A percentile compares a stretch with the other conserved stretches of the same genome.
Conservation (phyloP, 2,888 invertebrate genomes). For the Acleris laterana region DNA sequence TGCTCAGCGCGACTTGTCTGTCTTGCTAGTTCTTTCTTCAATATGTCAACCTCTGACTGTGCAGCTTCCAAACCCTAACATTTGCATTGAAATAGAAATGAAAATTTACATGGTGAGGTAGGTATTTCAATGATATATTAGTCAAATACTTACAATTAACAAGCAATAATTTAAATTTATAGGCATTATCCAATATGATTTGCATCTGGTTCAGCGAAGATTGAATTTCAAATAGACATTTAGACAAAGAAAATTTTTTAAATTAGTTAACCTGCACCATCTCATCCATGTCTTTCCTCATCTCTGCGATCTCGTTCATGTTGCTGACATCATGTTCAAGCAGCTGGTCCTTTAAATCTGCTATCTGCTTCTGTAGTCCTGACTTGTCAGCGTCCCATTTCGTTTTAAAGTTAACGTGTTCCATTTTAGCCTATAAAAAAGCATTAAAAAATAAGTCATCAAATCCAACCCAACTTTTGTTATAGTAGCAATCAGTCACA, state of each 20-base stretch:
- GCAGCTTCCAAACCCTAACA: slow-evolving; percentile 79
- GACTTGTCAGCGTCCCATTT: slow-evolving; percentile 84
- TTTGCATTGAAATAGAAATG: neutral
- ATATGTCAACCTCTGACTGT: slow-evolving; percentile 82
- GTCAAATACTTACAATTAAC: too few species aligned
- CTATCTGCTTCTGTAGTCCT: slow-evolving; percentile 85
- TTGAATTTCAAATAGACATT: too few species aligned
- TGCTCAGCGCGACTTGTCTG: slow-evolving; percentile 70
- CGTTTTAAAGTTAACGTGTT: slow-evolving; percentile 83
- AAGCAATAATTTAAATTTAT: too few species aligned
- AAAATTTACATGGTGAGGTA: too few species aligned
- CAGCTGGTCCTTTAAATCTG: slow-evolving; percentile 86
- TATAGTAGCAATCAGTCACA: too few species aligned
- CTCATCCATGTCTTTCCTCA: slow-evolving; percentile 85
- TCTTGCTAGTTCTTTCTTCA: slow-evolving; percentile 66
- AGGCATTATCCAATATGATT: too few species aligned
- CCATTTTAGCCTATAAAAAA: slow-evolving; percentile 68
- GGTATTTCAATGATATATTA: too few species aligned
- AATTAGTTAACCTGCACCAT: slow-evolving; percentile 70
- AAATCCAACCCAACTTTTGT: too few species aligned
- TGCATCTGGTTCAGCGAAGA: too few species aligned
- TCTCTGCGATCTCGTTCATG: slow-evolving; percentile 77
- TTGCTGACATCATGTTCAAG: slow-evolving; percentile 78
- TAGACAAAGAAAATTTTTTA: too few species aligned
- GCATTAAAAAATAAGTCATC: too few species aligned